Conservation (phyloP, 1,140 invertebrate genomes). For the Eriosoma lanigerum region DNA sequence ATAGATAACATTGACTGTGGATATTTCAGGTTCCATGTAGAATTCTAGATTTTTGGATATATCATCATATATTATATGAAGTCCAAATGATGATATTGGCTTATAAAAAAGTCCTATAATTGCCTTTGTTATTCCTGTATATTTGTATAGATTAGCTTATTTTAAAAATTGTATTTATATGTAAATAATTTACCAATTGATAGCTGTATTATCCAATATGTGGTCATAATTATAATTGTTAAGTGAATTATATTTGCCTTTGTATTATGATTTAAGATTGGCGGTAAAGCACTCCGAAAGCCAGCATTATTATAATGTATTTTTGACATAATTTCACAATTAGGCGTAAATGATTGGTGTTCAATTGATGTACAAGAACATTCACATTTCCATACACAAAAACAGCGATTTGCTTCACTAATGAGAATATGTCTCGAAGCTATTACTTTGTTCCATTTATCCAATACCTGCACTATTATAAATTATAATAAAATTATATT, state of each 20-base stretch:
- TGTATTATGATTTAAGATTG: neutral
- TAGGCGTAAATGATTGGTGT: conserved; percentile 2
- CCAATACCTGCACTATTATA: conserved; percentile 8
- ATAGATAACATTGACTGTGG: neutral
- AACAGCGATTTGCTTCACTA: conserved; percentile 31
- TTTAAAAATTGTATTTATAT: neutral
- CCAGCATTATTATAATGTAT: conserved; percentile 11
- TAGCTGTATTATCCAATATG: neutral
- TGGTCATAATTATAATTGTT: neutral
- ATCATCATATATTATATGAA: neutral
- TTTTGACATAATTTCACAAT: conserved; percentile 17
- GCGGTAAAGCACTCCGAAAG: neutral
- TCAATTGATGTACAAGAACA: conserved; percentile 20
- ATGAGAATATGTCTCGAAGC: conserved; percentile 20
- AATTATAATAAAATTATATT: neutral
- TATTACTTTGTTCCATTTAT: neutral
- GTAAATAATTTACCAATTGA: neutral
- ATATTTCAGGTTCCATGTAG: neutral
- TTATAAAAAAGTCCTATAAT: neutral
- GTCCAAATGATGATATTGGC: neutral
- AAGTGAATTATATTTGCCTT: neutral
- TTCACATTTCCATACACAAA: conserved; percentile 37
- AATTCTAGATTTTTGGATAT: conserved; percentile 5
- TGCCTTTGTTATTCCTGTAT: neutral
- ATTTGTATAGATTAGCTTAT: neutral